Evolutionary conservation across 2,113 vertebrate species (phyloP).

Genomic region (Alethe castanea): DNA sequence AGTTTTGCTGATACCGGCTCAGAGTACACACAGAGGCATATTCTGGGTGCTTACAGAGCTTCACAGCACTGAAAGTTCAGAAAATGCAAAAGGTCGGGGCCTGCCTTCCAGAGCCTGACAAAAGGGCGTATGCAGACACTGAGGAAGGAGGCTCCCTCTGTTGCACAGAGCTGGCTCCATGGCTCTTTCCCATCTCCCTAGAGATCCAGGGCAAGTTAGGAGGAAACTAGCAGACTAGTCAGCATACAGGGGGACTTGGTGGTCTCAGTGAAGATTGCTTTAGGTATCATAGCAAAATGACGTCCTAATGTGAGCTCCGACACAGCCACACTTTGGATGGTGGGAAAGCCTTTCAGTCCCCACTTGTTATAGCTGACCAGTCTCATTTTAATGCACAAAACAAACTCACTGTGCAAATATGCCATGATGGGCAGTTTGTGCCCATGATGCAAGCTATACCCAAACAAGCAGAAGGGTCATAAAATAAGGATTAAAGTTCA

Average conservation of each 20-base stretch:
- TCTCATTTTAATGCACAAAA: neutral
- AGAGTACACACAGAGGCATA: neutral
- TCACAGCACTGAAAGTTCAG: neutral
- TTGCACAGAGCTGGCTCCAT: neutral
- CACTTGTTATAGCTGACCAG: neutral
- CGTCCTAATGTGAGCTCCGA: neutral
- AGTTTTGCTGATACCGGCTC: neutral
- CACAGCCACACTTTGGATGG: neutral
- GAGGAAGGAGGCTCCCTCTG: neutral
- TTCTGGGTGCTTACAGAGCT: neutral
- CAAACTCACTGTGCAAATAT: neutral
- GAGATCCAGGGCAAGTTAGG: neutral
- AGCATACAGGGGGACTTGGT: neutral
- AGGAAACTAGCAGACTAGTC: neutral
- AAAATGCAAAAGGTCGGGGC: neutral
- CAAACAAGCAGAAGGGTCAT: constrained; percentile 19
- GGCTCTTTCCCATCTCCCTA: neutral
- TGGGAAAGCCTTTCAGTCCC: neutral
- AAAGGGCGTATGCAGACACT: neutral
- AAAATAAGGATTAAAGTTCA: constrained; percentile 47
- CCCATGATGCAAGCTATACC: neutral
- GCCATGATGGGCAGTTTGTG: neutral
- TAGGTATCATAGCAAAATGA: neutral
- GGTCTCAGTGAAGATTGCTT: neutral
- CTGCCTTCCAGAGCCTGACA: neutral